phyloP scores from a whole-genome alignment of 1,140 invertebrate species.

The Drosophila carrolli region DNA sequence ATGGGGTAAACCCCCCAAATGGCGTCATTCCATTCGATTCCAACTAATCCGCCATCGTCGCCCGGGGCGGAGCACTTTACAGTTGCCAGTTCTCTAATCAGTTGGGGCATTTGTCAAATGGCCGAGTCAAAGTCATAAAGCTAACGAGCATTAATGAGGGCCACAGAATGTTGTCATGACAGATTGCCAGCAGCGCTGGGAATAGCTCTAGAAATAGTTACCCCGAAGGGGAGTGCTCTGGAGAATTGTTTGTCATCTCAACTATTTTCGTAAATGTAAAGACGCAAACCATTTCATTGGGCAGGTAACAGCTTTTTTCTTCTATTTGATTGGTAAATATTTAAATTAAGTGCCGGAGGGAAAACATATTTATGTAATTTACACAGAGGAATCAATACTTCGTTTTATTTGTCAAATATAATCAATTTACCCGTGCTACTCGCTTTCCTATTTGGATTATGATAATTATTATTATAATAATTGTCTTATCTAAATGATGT shows the following conservation, averaged over 20 bases:
- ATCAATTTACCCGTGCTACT: too few relatives aligned
- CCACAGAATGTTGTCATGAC: conserved; percentile 44
- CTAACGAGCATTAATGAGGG: conserved; percentile 56
- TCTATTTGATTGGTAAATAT: background rate
- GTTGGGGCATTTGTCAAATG: conserved; percentile 48
- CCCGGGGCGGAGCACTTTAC: conserved; percentile 51
- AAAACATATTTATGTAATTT: too few relatives aligned
- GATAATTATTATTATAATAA: too few relatives aligned
- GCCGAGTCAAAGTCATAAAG: conserved; percentile 56
- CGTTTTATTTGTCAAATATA: too few relatives aligned
- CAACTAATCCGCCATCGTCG: conserved; percentile 33
- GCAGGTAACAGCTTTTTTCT: background rate
- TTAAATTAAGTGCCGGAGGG: too few relatives aligned
- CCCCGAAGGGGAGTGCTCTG: background rate
- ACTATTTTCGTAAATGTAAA: background rate
- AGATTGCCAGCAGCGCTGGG: conserved; percentile 30
- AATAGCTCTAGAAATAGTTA: background rate
- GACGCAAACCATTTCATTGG: too few relatives aligned
- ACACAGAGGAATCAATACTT: too few relatives aligned
- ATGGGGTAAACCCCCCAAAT: conserved; percentile 31
- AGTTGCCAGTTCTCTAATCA: conserved; percentile 66
- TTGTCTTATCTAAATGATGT: too few relatives aligned
- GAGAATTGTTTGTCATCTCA: background rate
- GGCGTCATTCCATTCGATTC: conserved; percentile 52
- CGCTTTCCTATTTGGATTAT: too few relatives aligned